Conservation (phyloP, 2,888 invertebrate genomes). For the Baccha elongata region DNA sequence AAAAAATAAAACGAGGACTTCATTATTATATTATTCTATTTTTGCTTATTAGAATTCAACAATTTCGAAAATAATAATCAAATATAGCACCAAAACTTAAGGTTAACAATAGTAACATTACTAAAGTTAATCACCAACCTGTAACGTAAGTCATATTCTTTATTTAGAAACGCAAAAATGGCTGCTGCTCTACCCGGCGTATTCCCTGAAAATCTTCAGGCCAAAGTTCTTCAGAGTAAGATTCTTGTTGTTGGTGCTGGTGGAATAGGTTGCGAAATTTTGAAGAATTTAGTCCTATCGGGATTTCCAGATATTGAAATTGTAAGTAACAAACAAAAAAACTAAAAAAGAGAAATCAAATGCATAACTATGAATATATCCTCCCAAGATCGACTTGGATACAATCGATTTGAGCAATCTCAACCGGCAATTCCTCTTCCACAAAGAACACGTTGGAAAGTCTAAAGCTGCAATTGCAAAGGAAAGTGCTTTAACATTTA, state of each 20-base stretch:
- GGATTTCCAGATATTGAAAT: constrained; percentile 97
- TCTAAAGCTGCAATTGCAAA: constrained; percentile 96
- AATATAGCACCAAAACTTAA: not conserved
- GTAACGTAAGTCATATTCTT: too few relatives aligned
- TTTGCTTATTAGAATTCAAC: too few relatives aligned
- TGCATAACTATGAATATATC: not conserved
- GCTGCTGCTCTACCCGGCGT: constrained; percentile 87
- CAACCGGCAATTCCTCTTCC: constrained; percentile 99
- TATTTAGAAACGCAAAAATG: too few relatives aligned
- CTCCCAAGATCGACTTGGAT: constrained; percentile 96
- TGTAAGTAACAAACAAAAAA: constrained; percentile 85
- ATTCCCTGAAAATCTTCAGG: constrained; percentile 86
- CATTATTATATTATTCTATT: not conserved
- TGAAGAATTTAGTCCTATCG: constrained; percentile 97
- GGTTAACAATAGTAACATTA: too few relatives aligned
- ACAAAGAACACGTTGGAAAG: constrained; percentile 98
- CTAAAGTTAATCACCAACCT: too few relatives aligned
- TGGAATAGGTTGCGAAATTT: constrained; percentile 99
- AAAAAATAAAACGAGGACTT: constrained; percentile 26
- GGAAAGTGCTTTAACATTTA: constrained; percentile 93
- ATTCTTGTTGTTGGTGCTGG: constrained; percentile 97
- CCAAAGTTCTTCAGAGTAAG: constrained; percentile 87
- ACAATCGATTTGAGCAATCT: constrained; percentile 99
- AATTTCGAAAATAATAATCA: too few relatives aligned
- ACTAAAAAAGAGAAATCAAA: not conserved